These are phyloP conservation scores for Alloplasta piceator DNA, from an alignment of 2,888 invertebrate genomes.

Conservation along the genomic window DNA sequence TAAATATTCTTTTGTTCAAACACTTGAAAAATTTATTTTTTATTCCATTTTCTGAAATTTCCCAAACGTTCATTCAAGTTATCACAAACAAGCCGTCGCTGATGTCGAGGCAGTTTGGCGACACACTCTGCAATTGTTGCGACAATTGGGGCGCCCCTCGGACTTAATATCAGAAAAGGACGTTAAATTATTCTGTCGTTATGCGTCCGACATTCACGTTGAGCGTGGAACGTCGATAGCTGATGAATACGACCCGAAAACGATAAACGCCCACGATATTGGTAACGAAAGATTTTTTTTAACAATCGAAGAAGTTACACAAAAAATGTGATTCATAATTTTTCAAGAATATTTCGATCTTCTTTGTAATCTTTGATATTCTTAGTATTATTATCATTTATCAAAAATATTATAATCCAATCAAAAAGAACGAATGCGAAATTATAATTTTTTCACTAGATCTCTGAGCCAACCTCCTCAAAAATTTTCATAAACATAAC, in stretches of 20 bases:
- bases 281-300: slow-evolving; percentile 78
- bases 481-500: no score
- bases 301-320: no score
- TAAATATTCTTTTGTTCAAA: slow-evolving; percentile 38
- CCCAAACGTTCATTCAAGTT: slow-evolving; percentile 83
- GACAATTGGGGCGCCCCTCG: slow-evolving; percentile 90
- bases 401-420: no score
- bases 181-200: slow-evolving; percentile 94
- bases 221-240: slow-evolving; percentile 91
- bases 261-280: slow-evolving; percentile 85
- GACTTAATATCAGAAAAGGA: slow-evolving; percentile 91
- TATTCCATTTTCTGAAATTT: slow-evolving; percentile 12
- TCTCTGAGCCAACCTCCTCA: no score
- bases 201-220: slow-evolving; percentile 92
- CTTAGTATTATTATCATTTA: no score
- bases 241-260: slow-evolving; percentile 90
- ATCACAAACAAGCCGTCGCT: slow-evolving; percentile 91
- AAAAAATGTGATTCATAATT: no score
- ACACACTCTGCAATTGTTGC: slow-evolving; percentile 91
- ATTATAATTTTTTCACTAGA: no score
- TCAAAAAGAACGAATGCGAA: no score
- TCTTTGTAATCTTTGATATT: no score
- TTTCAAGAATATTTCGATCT: no score
- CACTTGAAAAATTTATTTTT: slow-evolving; percentile 12
- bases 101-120: slow-evolving; percentile 93